phyloP scores from a whole-genome alignment of 2,888 invertebrate species.

The Andrena praecox region DNA sequence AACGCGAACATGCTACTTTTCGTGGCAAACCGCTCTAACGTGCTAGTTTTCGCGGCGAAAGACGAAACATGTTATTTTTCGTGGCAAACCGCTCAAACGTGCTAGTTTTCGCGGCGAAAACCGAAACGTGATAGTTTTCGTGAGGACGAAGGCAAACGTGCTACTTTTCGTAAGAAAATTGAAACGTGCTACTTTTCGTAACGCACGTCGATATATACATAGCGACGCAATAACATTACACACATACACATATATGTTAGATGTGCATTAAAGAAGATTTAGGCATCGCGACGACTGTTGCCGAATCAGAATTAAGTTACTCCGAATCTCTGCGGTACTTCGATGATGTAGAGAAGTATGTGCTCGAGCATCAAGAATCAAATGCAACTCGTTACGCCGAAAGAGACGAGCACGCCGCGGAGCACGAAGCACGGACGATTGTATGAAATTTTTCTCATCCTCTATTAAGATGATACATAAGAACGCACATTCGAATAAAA shows the following conservation, averaged over 20 bases:
- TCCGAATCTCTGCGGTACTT: slow-evolving; percentile 59
- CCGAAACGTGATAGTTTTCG: no score
- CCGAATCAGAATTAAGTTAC: slow-evolving; percentile 56
- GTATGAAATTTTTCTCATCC: neutral
- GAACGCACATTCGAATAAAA: slow-evolving; percentile 21
- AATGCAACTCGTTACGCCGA: neutral
- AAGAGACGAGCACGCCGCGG: neutral
- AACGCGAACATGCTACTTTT: no score
- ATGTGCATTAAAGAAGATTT: slow-evolving; percentile 21
- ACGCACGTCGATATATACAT: neutral
- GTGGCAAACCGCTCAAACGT: no score
- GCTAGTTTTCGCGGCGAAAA: no score
- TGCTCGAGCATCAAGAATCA: neutral
- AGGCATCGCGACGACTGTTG: neutral
- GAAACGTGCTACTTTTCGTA: no score
- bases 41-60: no score
- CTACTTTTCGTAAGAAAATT: no score
- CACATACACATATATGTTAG: slow-evolving; percentile 29
- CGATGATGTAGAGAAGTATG: slow-evolving; percentile 46
- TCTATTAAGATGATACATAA: neutral
- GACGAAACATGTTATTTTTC: no score
- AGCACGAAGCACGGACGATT: slow-evolving; percentile 2
- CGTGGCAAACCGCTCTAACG: no score
- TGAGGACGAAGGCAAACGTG: no score
- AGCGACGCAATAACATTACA: neutral